phyloP scores from a whole-genome alignment of 2,797 vertebrate species.

The Gorsachius magnificus region DNA sequence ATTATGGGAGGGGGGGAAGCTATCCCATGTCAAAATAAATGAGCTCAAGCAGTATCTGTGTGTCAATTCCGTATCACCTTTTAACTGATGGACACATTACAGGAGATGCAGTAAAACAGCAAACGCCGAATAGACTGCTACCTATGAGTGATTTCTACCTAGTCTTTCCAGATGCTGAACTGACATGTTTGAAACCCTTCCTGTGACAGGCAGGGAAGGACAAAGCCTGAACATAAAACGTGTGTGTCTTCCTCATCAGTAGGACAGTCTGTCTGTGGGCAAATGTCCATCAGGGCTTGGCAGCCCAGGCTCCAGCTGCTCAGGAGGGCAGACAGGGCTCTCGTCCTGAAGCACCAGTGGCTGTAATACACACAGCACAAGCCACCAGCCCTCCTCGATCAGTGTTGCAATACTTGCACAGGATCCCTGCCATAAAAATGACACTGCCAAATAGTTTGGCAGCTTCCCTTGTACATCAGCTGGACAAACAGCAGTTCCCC shows the following conservation, averaged over 20 bases:
- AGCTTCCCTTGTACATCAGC: neutral
- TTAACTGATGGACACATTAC: neutral
- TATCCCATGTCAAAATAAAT: neutral
- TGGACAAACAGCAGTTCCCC: neutral
- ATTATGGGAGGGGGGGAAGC: fast-evolving
- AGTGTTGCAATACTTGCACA: neutral
- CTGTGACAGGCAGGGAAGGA: neutral
- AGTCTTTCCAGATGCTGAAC: neutral
- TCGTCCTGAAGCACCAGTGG: fast-evolving
- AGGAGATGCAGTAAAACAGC: neutral
- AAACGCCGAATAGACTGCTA: neutral
- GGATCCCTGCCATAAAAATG: neutral
- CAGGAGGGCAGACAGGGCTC: neutral
- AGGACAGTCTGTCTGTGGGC: fast-evolving
- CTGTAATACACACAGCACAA: neutral
- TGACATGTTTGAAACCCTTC: neutral
- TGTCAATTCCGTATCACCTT: neutral
- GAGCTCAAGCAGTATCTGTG: neutral
- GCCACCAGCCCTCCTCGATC: neutral
- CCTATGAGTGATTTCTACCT: neutral
- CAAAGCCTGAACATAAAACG: neutral
- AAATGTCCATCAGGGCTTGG: neutral
- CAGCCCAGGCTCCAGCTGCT: neutral
- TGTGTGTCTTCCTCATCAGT: neutral
- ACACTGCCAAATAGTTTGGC: neutral